Base-by-base conservation (phyloP, 1,140 invertebrate species). In the Brachionus koreanus region DNA sequence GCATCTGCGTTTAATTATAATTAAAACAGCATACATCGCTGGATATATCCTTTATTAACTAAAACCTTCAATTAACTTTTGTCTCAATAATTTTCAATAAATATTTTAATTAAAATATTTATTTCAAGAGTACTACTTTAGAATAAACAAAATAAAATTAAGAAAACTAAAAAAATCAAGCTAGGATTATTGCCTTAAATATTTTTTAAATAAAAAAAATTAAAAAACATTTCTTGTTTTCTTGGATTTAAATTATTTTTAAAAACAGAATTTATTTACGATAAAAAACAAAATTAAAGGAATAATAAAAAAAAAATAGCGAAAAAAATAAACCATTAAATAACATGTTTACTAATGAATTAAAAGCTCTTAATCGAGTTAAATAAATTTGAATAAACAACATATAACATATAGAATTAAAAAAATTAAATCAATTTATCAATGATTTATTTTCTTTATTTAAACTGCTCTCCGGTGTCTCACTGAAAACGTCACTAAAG, bases 361-460 rank as follows among this genome's bases (percentile, higher is more conserved):
- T 57, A 57, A 57, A 57, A 57, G 49, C 49, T 57, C 49, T 57
- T 57, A 19, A 19, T 57, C 49, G 49, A 57, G 19, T 57, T 19
- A 19, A 23, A 19, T 19, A 42, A 42, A 42, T 42, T 29, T 29
- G 19, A 16, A 7, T 57, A 57, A 57, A 57, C 49, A 57, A 57
- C 49, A 57, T 57, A 57, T n/a, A 57, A 57, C 49, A 52, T 52
- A 52, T 16, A 57, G 9, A 57, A 57, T 23, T 19, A 57, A 23
- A 57, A 57, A 9, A 19, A 19, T 19, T 7, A 57, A 57, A 39
- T 69, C 9, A 43, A 69, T 69, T 69, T 35, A 69, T 69, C 1
- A 69, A 69, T 39, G 35, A 69, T 69, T 69, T 69, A 23, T 69
- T 69, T 69, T 69, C 65, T 39, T 9, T 43, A 39, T 69, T 69